Conservation (phyloP, 2,113 vertebrate species). For the Crypturellus undulatus region DNA sequence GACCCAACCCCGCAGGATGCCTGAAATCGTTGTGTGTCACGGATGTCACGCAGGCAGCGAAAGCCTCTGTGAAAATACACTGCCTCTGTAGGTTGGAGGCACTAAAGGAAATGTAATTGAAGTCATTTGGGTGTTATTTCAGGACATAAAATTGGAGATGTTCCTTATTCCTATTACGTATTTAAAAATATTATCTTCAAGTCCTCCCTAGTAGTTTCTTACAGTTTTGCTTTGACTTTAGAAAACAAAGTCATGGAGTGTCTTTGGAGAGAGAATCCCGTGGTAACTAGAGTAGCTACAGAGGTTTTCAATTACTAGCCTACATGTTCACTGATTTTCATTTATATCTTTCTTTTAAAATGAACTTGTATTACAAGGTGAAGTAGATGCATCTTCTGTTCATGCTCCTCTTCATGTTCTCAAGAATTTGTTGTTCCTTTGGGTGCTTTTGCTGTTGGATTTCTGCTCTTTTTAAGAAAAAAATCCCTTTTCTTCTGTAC, state of each 20-base stretch:
- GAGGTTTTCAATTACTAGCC: slow-evolving; percentile 56
- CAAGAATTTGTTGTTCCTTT: slow-evolving; percentile 55
- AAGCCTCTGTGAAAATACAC: neutral
- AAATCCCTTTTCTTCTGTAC: neutral
- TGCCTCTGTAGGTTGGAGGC: neutral
- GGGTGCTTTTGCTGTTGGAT: slow-evolving; percentile 46
- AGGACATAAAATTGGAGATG: slow-evolving; percentile 42
- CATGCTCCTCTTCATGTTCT: slow-evolving; percentile 26
- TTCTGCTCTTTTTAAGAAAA: neutral
- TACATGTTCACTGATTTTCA: slow-evolving; percentile 17
- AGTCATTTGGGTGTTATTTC: slow-evolving; percentile 28
- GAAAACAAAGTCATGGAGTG: slow-evolving; percentile 6
- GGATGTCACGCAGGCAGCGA: neutral
- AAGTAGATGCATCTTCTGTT: slow-evolving; percentile 36
- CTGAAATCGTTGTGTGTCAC: neutral
- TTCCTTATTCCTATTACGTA: slow-evolving; percentile 34
- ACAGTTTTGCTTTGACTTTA: slow-evolving; percentile 34
- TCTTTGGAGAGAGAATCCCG: slow-evolving; percentile 26
- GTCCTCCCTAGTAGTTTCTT: slow-evolving; percentile 38
- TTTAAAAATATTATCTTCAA: slow-evolving; percentile 56
- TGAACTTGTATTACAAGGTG: slow-evolving; percentile 17
- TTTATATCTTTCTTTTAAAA: slow-evolving; percentile 47
- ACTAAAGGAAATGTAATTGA: slow-evolving; percentile 29
- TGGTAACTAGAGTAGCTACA: slow-evolving; percentile 35
- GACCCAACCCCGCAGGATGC: neutral